phyloP scores from a whole-genome alignment of 2,888 invertebrate genomes.

The Opisthograptis luteolata region DNA sequence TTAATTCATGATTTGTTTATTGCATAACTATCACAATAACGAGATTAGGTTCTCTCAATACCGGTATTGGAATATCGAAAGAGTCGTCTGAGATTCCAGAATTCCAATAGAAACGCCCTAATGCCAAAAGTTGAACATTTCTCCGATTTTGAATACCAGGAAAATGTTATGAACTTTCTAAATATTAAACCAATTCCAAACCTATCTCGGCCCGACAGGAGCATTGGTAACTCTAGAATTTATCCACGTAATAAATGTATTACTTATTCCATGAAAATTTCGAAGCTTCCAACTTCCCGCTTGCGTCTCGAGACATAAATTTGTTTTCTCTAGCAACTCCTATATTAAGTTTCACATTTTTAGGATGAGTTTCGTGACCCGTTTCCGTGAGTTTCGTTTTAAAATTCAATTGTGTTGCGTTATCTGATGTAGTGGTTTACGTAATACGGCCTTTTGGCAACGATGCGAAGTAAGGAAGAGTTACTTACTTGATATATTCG shows the following conservation, averaged over 20 bases:
- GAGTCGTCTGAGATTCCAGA: too few relatives aligned
- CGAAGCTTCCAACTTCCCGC: background rate
- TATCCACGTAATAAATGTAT: background rate
- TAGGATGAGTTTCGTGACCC: slow-evolving; percentile 42
- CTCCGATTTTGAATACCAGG: too few relatives aligned
- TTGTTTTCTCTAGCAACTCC: slow-evolving; percentile 42
- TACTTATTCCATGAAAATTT: background rate
- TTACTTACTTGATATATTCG: too few relatives aligned
- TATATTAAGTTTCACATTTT: slow-evolving; percentile 49
- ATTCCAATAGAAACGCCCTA: too few relatives aligned
- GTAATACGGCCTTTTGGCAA: slow-evolving; percentile 2
- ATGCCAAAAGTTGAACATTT: too few relatives aligned
- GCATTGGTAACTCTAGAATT: background rate
- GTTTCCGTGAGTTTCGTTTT: slow-evolving; percentile 35
- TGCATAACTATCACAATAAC: too few relatives aligned
- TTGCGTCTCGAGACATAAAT: slow-evolving; percentile 49
- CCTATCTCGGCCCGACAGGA: too few relatives aligned
- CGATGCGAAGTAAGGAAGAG: background rate
- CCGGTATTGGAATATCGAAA: too few relatives aligned
- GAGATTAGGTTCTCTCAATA: too few relatives aligned
- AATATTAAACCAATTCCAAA: too few relatives aligned
- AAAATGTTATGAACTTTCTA: too few relatives aligned
- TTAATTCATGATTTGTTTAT: too few relatives aligned
- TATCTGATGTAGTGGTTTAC: background rate
- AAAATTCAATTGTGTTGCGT: slow-evolving; percentile 4